phyloP scores from a whole-genome alignment of 2,797 vertebrate species.

The Danionella dracula region DNA sequence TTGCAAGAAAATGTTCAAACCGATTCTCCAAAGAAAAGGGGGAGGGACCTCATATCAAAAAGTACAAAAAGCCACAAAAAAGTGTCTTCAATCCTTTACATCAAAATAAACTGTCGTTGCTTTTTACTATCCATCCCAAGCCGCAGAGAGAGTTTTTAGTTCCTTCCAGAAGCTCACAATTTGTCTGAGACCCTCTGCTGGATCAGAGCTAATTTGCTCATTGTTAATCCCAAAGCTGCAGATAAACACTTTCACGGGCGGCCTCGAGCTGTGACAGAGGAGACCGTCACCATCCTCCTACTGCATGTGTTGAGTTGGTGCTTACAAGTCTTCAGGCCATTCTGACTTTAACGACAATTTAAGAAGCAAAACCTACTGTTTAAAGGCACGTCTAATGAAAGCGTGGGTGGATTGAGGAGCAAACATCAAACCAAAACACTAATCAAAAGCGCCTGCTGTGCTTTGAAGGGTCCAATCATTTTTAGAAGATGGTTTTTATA shows the following conservation, averaged over 20 bases:
- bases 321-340: constrained; percentile 7
- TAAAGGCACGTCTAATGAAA: constrained; percentile 7
- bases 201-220: constrained; percentile 30
- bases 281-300: neutral
- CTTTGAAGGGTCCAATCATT: constrained; percentile 2
- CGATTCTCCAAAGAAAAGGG: neutral
- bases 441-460: constrained; percentile 11
- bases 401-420: neutral
- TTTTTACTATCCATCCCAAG: neutral
- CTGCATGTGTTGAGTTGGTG: neutral
- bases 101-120: neutral
- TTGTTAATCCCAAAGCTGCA: constrained; percentile 25
- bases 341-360: constrained; percentile 41
- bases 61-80: neutral
- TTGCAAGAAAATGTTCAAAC: constrained; percentile 6
- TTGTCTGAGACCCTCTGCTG: constrained; percentile 10
- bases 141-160: neutral
- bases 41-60: neutral
- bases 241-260: constrained; percentile 18
- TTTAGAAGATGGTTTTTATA: neutral
- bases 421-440: constrained; percentile 9
- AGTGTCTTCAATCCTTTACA: neutral
- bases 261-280: constrained; percentile 9
- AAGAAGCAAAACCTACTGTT: constrained; percentile 33
- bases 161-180: neutral